phyloP scores from a whole-genome alignment of 1,140 invertebrate species.

The Drosophila asahinai region DNA sequence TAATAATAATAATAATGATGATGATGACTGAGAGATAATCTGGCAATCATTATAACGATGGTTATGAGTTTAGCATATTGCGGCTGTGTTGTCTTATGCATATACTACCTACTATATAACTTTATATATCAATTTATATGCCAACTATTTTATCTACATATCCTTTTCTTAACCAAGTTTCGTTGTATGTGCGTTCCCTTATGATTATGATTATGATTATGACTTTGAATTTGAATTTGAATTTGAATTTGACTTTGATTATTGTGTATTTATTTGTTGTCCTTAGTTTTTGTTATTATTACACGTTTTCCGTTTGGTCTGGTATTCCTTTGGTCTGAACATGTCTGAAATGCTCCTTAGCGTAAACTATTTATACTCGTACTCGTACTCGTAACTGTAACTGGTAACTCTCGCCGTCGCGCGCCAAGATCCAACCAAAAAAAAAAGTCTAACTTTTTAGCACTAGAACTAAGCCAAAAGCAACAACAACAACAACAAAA shows the following conservation, averaged over 20 bases:
- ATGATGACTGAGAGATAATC: conserved; percentile 56
- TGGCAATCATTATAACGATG: conserved; percentile 56
- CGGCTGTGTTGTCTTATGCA: conserved; percentile 82
- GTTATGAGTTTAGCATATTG: conserved; percentile 80
- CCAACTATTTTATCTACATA: conserved; percentile 58
- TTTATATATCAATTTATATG: conserved; percentile 66
- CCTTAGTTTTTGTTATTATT: conserved; percentile 54
- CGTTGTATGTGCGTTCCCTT: conserved; percentile 76
- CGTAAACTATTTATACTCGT: conserved; percentile 66
- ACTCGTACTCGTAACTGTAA: conserved; percentile 63
- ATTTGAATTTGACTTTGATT: conserved; percentile 29
- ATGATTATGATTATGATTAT: conserved; percentile 33
- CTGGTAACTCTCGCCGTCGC: conserved; percentile 59
- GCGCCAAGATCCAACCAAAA: conserved; percentile 50
- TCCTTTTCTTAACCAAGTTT: conserved; percentile 64
- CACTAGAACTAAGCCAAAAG: conserved; percentile 67
- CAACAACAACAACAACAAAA: conserved; percentile 31
- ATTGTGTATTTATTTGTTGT: conserved; percentile 49
- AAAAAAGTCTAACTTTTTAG: conserved; percentile 61
- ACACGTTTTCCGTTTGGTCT: conserved; percentile 64
- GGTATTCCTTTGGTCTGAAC: conserved; percentile 75
- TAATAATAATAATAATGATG: conserved; percentile 46
- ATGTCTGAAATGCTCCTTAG: conserved; percentile 80
- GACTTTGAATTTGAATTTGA: conserved; percentile 15
- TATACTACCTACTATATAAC: conserved; percentile 75